Evolutionary conservation across 2,888 invertebrate species (phyloP).

Genomic region (Ditylenchus weischeri): DNA sequence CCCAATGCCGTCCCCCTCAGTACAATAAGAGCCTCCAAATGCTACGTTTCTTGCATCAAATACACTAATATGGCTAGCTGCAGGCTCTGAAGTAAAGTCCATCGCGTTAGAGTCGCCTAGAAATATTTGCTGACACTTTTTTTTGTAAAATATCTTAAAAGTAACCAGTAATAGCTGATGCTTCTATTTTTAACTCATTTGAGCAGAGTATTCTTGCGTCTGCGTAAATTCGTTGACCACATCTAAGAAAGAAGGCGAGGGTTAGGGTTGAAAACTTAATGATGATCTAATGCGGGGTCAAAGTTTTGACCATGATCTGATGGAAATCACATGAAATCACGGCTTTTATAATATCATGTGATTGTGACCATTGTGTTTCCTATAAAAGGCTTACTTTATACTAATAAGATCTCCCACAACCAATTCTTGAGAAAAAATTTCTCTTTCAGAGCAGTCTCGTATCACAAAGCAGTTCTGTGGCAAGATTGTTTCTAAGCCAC

Average conservation of each 20-base stretch:
- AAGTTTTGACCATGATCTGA: no score
- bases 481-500: slow-evolving; percentile 5
- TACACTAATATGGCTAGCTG: slow-evolving; percentile 42
- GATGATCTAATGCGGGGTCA: background rate
- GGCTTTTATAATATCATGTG: no score
- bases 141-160: background rate
- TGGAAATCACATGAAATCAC: slow-evolving; percentile 7
- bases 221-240: slow-evolving; percentile 53
- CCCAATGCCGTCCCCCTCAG: slow-evolving; percentile 55
- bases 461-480: slow-evolving; percentile 61
- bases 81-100: slow-evolving; percentile 44
- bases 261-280: no score
- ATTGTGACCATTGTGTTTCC: no score
- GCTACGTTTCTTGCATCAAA: slow-evolving; percentile 54
- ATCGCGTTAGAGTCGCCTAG: slow-evolving; percentile 32
- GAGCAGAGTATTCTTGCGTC: slow-evolving; percentile 51
- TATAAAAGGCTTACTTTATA: slow-evolving; percentile 34
- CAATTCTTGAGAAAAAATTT: slow-evolving; percentile 51
- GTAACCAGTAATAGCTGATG: slow-evolving; percentile 30
- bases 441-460: slow-evolving; percentile 84
- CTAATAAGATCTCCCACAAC: slow-evolving; percentile 59
- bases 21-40: slow-evolving; percentile 56
- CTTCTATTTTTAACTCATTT: slow-evolving; percentile 57
- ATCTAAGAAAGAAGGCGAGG: slow-evolving; percentile 22
- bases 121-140: background rate